Conservation (phyloP, 1,140 invertebrate genomes). For the Lordiphosa stackelbergi region DNA sequence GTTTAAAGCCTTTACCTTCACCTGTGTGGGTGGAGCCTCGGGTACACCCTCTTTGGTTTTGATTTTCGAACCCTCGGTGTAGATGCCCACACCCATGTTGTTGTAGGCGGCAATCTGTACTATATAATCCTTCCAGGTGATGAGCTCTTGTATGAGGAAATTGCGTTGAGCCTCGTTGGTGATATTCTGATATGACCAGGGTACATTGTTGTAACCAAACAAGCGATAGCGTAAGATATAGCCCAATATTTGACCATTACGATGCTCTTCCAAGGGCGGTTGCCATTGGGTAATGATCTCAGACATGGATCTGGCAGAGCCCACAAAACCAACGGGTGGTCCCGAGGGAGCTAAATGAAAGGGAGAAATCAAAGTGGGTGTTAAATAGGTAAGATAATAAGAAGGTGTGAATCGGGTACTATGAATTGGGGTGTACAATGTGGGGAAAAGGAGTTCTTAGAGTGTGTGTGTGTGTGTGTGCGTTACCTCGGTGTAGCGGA, state of each 20-base stretch:
- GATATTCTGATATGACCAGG: constrained; percentile 93
- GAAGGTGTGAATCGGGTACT: not conserved
- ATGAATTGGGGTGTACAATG: constrained; percentile 7
- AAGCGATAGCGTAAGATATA: constrained; percentile 95
- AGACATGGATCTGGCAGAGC: constrained; percentile 92
- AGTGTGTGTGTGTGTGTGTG: constrained; percentile 13
- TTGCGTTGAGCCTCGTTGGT: constrained; percentile 95
- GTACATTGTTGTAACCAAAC: constrained; percentile 92
- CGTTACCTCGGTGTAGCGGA: constrained; percentile 75
- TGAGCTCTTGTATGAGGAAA: constrained; percentile 94
- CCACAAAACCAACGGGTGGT: constrained; percentile 92
- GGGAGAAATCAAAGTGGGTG: not conserved
- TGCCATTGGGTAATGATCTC: constrained; percentile 99
- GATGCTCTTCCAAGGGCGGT: constrained; percentile 92
- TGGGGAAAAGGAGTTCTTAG: not conserved
- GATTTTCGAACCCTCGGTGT: constrained; percentile 93
- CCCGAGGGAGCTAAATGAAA: constrained; percentile 87
- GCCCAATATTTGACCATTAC: constrained; percentile 96
- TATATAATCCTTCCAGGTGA: constrained; percentile 98
- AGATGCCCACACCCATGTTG: constrained; percentile 96
- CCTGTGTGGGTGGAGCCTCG: constrained; percentile 91
- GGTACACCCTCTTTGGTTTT: constrained; percentile 97
- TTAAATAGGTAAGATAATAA: not conserved
- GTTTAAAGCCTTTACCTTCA: constrained; percentile 88
- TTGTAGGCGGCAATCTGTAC: constrained; percentile 98